Conservation (phyloP, 2,797 vertebrate genomes). For the Anabas testudineus region DNA sequence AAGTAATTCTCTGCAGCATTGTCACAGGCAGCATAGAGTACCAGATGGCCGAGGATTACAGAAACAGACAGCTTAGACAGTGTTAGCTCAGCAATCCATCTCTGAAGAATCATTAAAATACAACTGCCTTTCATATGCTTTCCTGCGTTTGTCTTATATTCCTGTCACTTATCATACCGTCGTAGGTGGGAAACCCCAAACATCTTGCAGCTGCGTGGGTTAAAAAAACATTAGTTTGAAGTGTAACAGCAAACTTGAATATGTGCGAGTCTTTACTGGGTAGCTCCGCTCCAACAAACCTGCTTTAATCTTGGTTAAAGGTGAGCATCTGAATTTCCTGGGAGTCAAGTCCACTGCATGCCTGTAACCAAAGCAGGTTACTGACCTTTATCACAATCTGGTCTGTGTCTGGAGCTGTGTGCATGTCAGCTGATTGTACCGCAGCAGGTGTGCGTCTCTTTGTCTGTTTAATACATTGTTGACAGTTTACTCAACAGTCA, state of each 20-base stretch:
- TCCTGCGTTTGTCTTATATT: slow-evolving; percentile 18
- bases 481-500: slow-evolving; percentile 11
- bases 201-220: not conserved
- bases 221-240: not conserved
- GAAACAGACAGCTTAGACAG: slow-evolving; percentile 26
- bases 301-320: slow-evolving; percentile 31
- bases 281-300: not conserved
- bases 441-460: slow-evolving; percentile 20
- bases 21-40: not conserved
- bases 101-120: slow-evolving; percentile 16
- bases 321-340: slow-evolving; percentile 28
- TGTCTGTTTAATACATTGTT: not conserved
- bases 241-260: not conserved
- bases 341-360: slow-evolving; percentile 10
- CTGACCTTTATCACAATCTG: slow-evolving; percentile 42
- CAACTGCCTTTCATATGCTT: slow-evolving; percentile 7
- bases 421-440: slow-evolving; percentile 24
- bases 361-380: slow-evolving; percentile 41
- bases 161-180: not conserved
- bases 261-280: not conserved
- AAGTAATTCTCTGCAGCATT: slow-evolving; percentile 21
- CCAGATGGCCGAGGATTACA: slow-evolving; percentile 59
- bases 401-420: not conserved
- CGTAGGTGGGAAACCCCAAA: not conserved
- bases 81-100: slow-evolving; percentile 8